Conservation (phyloP, 2,797 vertebrate species). For the Brachymystax lenok region DNA sequence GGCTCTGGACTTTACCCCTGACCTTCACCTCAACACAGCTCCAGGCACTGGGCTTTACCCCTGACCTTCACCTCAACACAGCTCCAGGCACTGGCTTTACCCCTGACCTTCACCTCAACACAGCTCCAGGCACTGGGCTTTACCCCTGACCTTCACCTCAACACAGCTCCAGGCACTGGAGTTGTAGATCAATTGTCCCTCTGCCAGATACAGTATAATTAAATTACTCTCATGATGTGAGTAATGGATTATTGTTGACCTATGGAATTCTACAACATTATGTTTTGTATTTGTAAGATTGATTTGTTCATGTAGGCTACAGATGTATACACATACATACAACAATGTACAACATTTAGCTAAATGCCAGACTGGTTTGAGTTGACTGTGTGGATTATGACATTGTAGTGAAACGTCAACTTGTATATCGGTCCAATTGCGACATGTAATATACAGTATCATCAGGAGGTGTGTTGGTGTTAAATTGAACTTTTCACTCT, state of each 20-base stretch:
- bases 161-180: constrained; percentile 48
- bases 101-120: constrained; percentile 66
- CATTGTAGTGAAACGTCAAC: neutral
- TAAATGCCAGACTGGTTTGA: constrained; percentile 33
- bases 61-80: neutral
- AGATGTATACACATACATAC: constrained; percentile 30
- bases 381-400: neutral
- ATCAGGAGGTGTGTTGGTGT: neutral
- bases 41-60: neutral
- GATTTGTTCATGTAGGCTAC: constrained; percentile 48
- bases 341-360: constrained; percentile 40
- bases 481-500: neutral
- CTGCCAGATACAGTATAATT: constrained; percentile 41
- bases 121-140: constrained; percentile 50
- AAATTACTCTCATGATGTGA: constrained; percentile 49
- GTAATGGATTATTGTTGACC: constrained; percentile 47
- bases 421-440: neutral
- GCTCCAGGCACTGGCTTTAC: constrained; percentile 42
- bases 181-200: constrained; percentile 42
- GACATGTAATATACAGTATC: neutral
- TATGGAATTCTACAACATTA: constrained; percentile 41
- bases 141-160: constrained; percentile 65
- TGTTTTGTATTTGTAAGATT: constrained; percentile 37
- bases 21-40: no score
- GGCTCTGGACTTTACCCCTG: neutral